These are phyloP conservation scores for Bimastos eiseni DNA, from an alignment of 2,888 invertebrate genomes.

Conservation along the genomic window DNA sequence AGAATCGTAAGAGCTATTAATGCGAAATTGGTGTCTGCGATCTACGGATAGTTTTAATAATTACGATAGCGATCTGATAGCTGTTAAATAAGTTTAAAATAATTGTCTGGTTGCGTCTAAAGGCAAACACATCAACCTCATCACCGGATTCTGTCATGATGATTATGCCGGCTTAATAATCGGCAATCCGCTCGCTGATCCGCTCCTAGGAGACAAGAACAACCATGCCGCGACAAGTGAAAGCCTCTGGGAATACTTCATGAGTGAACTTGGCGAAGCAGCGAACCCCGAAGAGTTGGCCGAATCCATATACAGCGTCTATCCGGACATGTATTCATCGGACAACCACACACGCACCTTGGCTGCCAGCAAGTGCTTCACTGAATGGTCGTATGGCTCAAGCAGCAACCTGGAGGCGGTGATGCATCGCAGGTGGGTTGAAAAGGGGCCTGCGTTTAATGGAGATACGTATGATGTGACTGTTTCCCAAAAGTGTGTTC, in stretches of 20 bases:
- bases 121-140: constrained; percentile 36
- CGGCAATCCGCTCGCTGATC: constrained; percentile 29
- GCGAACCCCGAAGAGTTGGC: constrained; percentile 30
- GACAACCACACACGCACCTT: constrained; percentile 30
- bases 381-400: constrained; percentile 33
- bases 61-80: too few relatives aligned
- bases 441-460: neutral
- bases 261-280: neutral
- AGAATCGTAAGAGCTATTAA: too few relatives aligned
- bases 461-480: neutral
- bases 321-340: constrained; percentile 32
- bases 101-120: constrained; percentile 20
- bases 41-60: too few relatives aligned
- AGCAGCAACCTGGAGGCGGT: constrained; percentile 26
- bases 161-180: constrained; percentile 37
- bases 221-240: constrained; percentile 31
- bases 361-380: constrained; percentile 27
- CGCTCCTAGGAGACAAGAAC: neutral
- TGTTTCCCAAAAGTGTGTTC: too few relatives aligned
- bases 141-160: constrained; percentile 37
- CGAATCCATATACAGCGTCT: constrained; percentile 6
- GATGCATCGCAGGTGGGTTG: neutral
- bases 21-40: too few relatives aligned
- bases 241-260: constrained; percentile 27
- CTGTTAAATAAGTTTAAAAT: too few relatives aligned